Evolutionary conservation across 2,113 vertebrate genomes (phyloP).

Genomic region (Dasyurus viverrinus): DNA sequence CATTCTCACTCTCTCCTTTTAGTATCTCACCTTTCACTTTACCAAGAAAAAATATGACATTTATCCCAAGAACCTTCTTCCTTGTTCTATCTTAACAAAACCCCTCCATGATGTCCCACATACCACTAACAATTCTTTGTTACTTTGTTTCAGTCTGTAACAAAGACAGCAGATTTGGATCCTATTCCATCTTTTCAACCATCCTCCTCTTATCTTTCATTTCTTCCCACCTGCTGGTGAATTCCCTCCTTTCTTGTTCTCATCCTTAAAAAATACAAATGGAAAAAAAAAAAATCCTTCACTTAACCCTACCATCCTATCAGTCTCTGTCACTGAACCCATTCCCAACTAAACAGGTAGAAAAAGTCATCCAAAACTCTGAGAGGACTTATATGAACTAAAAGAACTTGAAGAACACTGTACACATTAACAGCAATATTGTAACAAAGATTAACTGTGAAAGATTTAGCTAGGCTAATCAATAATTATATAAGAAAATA

Average conservation of each 20-base stretch:
- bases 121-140: neutral
- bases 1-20: neutral
- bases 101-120: neutral
- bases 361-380: neutral
- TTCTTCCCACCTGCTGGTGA: neutral
- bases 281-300: neutral
- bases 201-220: neutral
- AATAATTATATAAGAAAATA: neutral
- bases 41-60: neutral
- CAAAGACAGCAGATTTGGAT: neutral
- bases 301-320: neutral
- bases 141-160: neutral
- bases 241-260: neutral
- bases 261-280: neutral
- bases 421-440: neutral
- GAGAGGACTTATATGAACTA: neutral
- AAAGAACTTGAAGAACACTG: neutral
- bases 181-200: neutral
- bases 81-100: neutral
- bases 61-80: neutral
- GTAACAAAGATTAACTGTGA: neutral
- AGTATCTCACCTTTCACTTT: neutral
- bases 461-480: neutral
- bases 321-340: neutral
- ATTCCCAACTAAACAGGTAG: neutral